Percentiles rank a stretch among this genome's conserved stretches.
Conservation (phyloP, 1,140 invertebrate genomes). For the Pygmarrhopalites habei region DNA sequence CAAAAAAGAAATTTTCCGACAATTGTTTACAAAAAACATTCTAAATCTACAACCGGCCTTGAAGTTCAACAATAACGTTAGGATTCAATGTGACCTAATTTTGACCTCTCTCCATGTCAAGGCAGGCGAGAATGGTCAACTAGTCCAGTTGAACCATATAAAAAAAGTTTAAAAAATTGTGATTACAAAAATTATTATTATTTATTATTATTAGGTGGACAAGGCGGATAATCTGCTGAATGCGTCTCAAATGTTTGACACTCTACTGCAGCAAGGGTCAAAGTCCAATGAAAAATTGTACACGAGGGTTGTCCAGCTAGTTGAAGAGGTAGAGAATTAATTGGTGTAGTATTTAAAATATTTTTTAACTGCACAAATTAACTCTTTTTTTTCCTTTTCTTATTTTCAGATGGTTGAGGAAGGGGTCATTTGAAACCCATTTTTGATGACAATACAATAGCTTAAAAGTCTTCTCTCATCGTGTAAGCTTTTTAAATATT, state of each 20-base stretch:
- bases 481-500: too few relatives aligned
- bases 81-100: too few relatives aligned
- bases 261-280: background rate
- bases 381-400: too few relatives aligned
- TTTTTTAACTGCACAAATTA: too few relatives aligned
- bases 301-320: slow-evolving; percentile 1
- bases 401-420: slow-evolving; percentile 13
- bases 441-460: too few relatives aligned
- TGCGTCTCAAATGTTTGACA: background rate
- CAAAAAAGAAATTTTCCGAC: too few relatives aligned
- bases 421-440: slow-evolving; percentile 11
- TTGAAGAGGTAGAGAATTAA: too few relatives aligned
- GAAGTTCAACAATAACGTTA: too few relatives aligned
- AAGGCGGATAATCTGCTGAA: background rate
- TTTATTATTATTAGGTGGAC: background rate
- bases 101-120: too few relatives aligned
- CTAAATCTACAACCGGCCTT: background rate
- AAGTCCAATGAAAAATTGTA: slow-evolving; percentile 12
- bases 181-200: background rate
- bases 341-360: too few relatives aligned
- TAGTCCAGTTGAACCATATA: background rate
- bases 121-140: background rate
- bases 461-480: too few relatives aligned
- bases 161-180: background rate
- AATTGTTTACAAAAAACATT: background rate